phyloP scores from a whole-genome alignment of 2,113 vertebrate species.

The Pelvicachromis taeniatus region DNA sequence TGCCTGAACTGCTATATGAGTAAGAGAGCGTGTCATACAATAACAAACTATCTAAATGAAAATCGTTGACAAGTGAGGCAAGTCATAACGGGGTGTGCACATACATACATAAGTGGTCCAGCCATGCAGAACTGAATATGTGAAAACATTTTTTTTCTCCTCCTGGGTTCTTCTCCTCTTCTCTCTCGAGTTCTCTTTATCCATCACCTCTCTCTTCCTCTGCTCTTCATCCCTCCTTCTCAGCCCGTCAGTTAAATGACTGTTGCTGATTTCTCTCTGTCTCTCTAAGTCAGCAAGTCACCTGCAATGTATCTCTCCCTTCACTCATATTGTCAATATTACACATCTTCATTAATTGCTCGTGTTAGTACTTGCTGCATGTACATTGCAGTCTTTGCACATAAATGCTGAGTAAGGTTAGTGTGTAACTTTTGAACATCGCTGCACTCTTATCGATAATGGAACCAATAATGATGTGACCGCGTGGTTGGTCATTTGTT shows the following conservation, averaged over 20 bases:
- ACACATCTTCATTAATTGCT: background rate
- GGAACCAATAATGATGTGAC: background rate
- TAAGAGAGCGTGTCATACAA: slow-evolving; percentile 37
- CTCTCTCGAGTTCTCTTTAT: background rate
- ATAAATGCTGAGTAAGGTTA: background rate
- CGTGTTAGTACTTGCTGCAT: background rate
- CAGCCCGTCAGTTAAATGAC: slow-evolving; percentile 1
- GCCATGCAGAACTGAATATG: slow-evolving; percentile 40
- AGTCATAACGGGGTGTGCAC: slow-evolving; percentile 20
- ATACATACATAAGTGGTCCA: background rate
- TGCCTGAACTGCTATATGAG: slow-evolving; percentile 7
- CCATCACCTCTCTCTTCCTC: background rate
- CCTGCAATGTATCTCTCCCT: background rate
- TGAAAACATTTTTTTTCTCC: slow-evolving; percentile 18
- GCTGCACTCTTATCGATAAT: background rate
- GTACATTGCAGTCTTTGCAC: background rate
- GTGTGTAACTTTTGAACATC: background rate
- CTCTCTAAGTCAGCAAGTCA: slow-evolving; percentile 44
- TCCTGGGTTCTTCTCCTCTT: background rate
- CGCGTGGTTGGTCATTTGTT: background rate
- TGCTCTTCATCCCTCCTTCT: background rate
- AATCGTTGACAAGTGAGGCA: slow-evolving; percentile 40
- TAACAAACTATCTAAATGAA: slow-evolving; percentile 56
- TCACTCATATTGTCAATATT: background rate
- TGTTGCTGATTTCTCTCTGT: slow-evolving; percentile 35